Evolutionary conservation across 1,140 invertebrate genomes (phyloP), one percentile per base, ranked within the genome.

Genomic region (Apis florea): DNA sequence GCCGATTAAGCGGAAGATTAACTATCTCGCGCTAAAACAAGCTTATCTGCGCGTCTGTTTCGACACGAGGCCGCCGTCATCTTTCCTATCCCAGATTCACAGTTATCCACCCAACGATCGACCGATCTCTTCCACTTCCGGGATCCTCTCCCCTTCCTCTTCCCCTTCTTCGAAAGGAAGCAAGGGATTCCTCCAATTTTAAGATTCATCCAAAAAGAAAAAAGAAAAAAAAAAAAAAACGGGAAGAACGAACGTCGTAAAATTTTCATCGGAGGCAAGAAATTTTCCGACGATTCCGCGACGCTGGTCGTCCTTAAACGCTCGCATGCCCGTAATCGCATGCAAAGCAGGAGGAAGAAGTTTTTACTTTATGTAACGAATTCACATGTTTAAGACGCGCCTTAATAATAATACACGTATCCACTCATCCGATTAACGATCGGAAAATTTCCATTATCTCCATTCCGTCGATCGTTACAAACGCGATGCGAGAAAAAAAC

Each of bases 341-440:
- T 84, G 74, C 73, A 70, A 59, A 59, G 59, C 17, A 47, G 15
- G 71, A 19, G 86, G 84, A 79, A 79, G 49, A 49, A 24, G 53
- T 40, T 40, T 40, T 40, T 82, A 76, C 76, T 89, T 89, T 89
- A 88, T 83, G 40, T 87, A 89, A 89, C 74, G 53, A 64, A 79
- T 76, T 53, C 47, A 58, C 15, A 49, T 12, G 21, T 26, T n/a
- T 26, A n/a, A 58, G 59, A 79, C 61, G 59, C 75, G 64, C 72
- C 85, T 86, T 83, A 82, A 83, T 70, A 40, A 40, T 40, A 40
- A 40, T 40, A 40, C 31, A 58, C 59, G n/a, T 24, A 31, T 49
- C 71, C 70, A 75, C 51, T 75, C 71, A 77, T 85, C 85, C 83
- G 79, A 78, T 66, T 21, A 40, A 59, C 81, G 56, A 31, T 83